A percentile compares a stretch with the other conserved stretches of the same genome.
Conservation (phyloP, 2,113 vertebrate genomes). For the Toxotes jaculatrix region DNA sequence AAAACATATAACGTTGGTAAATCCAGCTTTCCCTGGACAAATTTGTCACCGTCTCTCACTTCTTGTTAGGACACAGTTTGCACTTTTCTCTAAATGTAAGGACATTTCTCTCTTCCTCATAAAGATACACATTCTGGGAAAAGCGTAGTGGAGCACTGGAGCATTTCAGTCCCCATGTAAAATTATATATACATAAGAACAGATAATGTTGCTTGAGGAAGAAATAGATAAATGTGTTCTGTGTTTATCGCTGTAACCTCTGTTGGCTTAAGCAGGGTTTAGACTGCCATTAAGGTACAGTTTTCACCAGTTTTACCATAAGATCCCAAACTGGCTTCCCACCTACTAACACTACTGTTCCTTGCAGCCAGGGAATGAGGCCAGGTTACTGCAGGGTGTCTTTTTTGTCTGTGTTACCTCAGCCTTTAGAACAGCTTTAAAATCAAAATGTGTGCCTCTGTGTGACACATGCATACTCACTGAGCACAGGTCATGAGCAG, state of each 20-base stretch:
- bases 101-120: too few relatives aligned
- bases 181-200: background rate
- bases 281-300: background rate
- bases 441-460: background rate
- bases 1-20: background rate
- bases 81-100: too few relatives aligned
- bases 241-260: too few relatives aligned
- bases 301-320: background rate
- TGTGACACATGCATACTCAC: constrained; percentile 71
- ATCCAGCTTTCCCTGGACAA: too few relatives aligned
- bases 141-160: background rate
- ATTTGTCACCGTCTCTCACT: background rate
- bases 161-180: too few relatives aligned
- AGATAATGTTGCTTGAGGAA: background rate
- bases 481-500: constrained; percentile 84
- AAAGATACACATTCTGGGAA: too few relatives aligned
- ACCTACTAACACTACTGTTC: background rate
- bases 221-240: background rate
- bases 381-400: background rate
- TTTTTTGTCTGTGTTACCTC: background rate
- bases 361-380: background rate
- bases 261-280: background rate
- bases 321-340: constrained; percentile 1
- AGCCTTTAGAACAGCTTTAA: background rate
- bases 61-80: too few relatives aligned